Conservation (phyloP, 2,797 vertebrate genomes). For the Acipenser ruthenus region DNA sequence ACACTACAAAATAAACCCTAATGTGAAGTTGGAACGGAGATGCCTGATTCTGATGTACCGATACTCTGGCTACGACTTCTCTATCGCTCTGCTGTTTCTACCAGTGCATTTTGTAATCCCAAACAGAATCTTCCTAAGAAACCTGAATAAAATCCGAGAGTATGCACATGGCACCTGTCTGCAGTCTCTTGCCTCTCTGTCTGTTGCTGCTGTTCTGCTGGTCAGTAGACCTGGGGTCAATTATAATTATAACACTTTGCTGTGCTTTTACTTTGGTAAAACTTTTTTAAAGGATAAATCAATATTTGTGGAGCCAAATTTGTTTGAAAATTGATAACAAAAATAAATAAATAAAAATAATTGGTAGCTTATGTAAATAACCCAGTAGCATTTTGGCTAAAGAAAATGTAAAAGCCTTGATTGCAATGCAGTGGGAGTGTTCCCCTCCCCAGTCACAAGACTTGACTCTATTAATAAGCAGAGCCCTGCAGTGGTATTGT, state of each 20-base stretch:
- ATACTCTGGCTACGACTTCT: constrained; percentile 56
- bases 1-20: constrained; percentile 42
- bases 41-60: constrained; percentile 59
- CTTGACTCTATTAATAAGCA: not conserved
- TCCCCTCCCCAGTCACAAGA: constrained; percentile 3
- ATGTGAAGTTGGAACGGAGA: constrained; percentile 46
- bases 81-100: constrained; percentile 64
- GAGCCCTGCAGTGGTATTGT: not conserved
- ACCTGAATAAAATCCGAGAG: constrained; percentile 69
- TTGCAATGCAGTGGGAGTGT: not conserved
- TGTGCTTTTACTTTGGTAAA: not conserved
- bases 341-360: too few species aligned
- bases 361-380: too few species aligned
- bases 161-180: constrained; percentile 49
- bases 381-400: too few species aligned
- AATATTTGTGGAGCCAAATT: not conserved
- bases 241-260: not conserved
- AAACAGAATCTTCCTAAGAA: constrained; percentile 66
- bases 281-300: not conserved
- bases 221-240: not conserved
- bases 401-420: too few species aligned
- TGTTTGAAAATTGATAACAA: not conserved
- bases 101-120: constrained; percentile 76
- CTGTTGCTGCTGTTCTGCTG: not conserved
- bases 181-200: constrained; percentile 30